Evolutionary conservation across 2,888 invertebrate genomes (phyloP).

Genomic region (Chirona hameri): DNA sequence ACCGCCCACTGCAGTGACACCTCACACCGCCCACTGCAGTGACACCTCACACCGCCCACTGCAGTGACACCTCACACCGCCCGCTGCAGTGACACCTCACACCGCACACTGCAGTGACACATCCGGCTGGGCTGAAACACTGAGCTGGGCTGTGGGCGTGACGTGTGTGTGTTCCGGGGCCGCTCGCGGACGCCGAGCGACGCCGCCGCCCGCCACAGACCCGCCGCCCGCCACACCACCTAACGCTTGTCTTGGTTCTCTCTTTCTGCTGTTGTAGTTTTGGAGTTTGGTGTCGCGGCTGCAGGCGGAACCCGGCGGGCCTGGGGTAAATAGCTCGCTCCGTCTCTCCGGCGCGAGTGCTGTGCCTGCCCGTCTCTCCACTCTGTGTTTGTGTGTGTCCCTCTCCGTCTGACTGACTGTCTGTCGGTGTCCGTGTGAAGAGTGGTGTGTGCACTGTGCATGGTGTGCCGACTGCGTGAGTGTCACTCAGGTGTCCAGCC

Average conservation of each 20-base stretch:
- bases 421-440: not conserved
- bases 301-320: not conserved
- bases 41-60: too few species aligned
- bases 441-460: not conserved
- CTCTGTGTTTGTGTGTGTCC: not conserved
- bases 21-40: too few species aligned
- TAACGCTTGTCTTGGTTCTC: slow-evolving; percentile 6
- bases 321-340: not conserved
- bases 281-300: slow-evolving; percentile 11
- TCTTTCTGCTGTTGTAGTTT: slow-evolving; percentile 23
- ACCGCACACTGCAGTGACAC: too few species aligned
- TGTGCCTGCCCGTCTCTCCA: not conserved
- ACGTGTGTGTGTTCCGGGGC: too few species aligned
- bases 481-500: not conserved
- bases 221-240: not conserved
- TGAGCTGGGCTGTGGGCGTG: too few species aligned
- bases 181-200: not conserved
- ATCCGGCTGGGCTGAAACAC: too few species aligned
- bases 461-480: not conserved
- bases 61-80: too few species aligned
- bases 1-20: too few species aligned
- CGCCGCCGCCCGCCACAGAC: not conserved
- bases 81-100: too few species aligned
- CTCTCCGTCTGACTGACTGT: not conserved
- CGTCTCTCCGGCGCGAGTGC: not conserved